Conservation (phyloP, 2,113 vertebrate species). For the Brachyhypopomus occidentalis region DNA sequence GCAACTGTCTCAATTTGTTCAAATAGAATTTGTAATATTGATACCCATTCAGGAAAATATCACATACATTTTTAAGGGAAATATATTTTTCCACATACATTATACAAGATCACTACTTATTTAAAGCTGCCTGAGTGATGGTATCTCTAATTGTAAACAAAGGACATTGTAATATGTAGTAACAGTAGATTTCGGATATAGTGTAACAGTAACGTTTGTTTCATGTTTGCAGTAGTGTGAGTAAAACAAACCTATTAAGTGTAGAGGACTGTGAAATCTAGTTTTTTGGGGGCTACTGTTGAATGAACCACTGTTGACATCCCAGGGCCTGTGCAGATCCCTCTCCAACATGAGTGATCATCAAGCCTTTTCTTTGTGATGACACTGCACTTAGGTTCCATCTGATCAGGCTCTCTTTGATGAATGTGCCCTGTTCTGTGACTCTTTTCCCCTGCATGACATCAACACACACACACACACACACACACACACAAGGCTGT, state of each 20-base stretch:
- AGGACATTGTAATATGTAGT: too few species aligned
- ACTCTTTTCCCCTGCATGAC: constrained; percentile 44
- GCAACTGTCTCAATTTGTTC: too few species aligned
- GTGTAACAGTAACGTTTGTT: not conserved
- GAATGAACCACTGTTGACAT: constrained; percentile 60
- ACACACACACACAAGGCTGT: constrained; percentile 29
- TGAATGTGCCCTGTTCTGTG: constrained; percentile 54
- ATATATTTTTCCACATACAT: too few species aligned
- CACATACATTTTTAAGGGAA: too few species aligned
- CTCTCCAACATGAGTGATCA: constrained; percentile 62
- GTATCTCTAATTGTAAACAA: too few species aligned
- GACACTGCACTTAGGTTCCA: constrained; percentile 60
- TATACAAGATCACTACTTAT: too few species aligned
- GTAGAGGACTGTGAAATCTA: constrained; percentile 25
- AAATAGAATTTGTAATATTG: too few species aligned
- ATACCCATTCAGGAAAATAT: too few species aligned
- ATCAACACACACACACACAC: not conserved
- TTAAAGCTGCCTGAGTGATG: too few species aligned
- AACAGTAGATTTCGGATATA: too few species aligned
- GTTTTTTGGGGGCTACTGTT: constrained; percentile 46
- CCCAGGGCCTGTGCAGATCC: constrained; percentile 50
- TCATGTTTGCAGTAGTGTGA: not conserved
- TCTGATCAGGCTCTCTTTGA: constrained; percentile 57
- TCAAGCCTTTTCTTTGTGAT: constrained; percentile 60
- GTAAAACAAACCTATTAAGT: not conserved